Evolutionary conservation across 2,888 invertebrate species (phyloP), one percentile per base, ranked within the genome.

Genomic region (Pandemis cinnamomeana): DNA sequence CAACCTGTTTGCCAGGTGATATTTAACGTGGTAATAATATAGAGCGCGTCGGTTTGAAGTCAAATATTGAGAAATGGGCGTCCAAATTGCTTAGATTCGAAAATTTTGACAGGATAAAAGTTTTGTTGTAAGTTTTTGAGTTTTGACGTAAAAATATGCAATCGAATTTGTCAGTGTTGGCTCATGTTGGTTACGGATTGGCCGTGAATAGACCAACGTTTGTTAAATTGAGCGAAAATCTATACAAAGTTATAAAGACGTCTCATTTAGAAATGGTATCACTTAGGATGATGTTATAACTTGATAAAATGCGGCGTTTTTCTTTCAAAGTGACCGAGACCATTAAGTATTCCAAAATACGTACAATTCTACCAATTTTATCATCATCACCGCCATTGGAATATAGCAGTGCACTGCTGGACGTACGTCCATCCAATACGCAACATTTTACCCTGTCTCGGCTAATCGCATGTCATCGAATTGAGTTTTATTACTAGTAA

Each of bases 51-150:
- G 51, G 62, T 71, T 74, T 72, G 63, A 62, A 60, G 73, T 72
- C 67, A 63, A 71, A 76, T 73, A 75, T 73, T 78, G 79, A 79
- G 68, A 77, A 76, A 92, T 92, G 79, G 81, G 85, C 92, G 90
- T 89, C 79, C 77, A 85, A 93, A 93, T 92, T 83, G 89, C 82
- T 84, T 84, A 83, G 87, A 88, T 87, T 80, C 81, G 80, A 80
- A 80, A 78, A 78, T 79, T 76, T 71, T 76, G 64, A 77, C 80
- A 88, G 83, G 84, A 86, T 87, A 85, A 80, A 78, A 81, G 80
- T 80, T 85, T 85, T 83, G 83, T 84, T 80, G 79, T 81, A 77
- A 77, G 36, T 78, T 75, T 27, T 76, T 66, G 79, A 78, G 73
- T 79, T 79, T 80, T 83, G 88, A 87, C 84, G 82, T 86, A 84